These are phyloP conservation scores for Meandrina meandrites DNA, from an alignment of 92 coral and sea anemone genomes.

Conservation along the genomic window DNA sequence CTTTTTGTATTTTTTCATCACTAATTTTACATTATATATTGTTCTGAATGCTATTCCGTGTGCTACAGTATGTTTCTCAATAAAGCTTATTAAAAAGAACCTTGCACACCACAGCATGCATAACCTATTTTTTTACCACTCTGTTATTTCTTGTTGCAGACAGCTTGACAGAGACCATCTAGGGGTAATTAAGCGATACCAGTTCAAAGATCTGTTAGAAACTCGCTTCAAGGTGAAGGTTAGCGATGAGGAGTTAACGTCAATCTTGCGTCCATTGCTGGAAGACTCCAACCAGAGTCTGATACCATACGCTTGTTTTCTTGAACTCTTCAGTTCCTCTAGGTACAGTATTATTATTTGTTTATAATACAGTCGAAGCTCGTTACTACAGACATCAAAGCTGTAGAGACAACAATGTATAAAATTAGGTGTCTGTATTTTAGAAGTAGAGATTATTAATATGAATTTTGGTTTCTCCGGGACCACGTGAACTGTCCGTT, in stretches of 20 bases:
- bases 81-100: too few species aligned
- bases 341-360: slow-evolving; percentile 54
- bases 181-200: slow-evolving; percentile 76
- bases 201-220: slow-evolving; percentile 77
- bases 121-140: not conserved
- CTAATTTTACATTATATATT: too few species aligned
- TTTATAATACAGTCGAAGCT: too few species aligned
- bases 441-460: too few species aligned
- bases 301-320: slow-evolving; percentile 68
- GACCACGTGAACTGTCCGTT: too few species aligned
- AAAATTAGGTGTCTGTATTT: too few species aligned
- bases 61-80: too few species aligned
- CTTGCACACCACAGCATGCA: not conserved
- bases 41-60: too few species aligned
- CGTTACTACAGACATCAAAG: not conserved
- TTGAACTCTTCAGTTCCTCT: slow-evolving; percentile 65
- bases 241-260: slow-evolving; percentile 55
- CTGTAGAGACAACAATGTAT: too few species aligned
- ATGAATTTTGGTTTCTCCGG: too few species aligned
- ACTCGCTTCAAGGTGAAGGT: slow-evolving; percentile 67
- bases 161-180: slow-evolving; percentile 79
- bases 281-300: slow-evolving; percentile 57
- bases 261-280: slow-evolving; percentile 50
- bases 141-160: slow-evolving; percentile 32
- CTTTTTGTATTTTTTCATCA: too few species aligned